Base-by-base conservation (phyloP, 2,888 invertebrate species). In the Eurytoma californica region DNA sequence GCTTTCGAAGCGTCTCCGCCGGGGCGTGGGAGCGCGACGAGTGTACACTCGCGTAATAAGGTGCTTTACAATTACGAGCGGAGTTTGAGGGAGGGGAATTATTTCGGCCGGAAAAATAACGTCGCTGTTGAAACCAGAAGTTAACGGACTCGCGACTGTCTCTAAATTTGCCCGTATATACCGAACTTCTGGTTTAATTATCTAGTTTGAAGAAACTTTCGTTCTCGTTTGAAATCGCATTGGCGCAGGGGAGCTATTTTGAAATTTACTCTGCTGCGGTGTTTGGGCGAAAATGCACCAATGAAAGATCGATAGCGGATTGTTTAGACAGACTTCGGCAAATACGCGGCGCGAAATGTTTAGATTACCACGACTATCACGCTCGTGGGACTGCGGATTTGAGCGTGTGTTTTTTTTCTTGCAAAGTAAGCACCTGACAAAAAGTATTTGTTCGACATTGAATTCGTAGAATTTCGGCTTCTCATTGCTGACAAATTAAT, bases 291-390 rank as follows among this genome's bases (percentile, higher is more conserved):
- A 18, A 55, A 72, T 39, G 39, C 9, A 9, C 39, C n/a, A 60
- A 20, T 7, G 3, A 5, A 13, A 13, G 67, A 67, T 51, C 60
- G 67, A 67, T 68, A 51, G 30, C 20, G 30, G 60, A n/a, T 60
- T 75, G 20, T 67, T 75, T 67, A 39, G 39, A 67, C 30, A 68
- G 67, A 51, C 67, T 67, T 51, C 51, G 14, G 49, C n/a, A 60
- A 67, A 60, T 30, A 67, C 28, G 28, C 47, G 53, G 9, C 1
- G 14, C 9, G 30, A 60, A 75, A 61, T 61, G 67, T 75, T 68
- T 75, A 51, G 20, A 60, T 28, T 67, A 51, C 20, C 53, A 47
- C 20, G 58, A 16, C 74, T 66, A 57, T 75, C 67, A 60, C 9
- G 24, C 13, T 57, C 30, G 24, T 18, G 51, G 47, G 20, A 20